Conservation (phyloP, 1,140 invertebrate genomes). For the Apis cerana region DNA sequence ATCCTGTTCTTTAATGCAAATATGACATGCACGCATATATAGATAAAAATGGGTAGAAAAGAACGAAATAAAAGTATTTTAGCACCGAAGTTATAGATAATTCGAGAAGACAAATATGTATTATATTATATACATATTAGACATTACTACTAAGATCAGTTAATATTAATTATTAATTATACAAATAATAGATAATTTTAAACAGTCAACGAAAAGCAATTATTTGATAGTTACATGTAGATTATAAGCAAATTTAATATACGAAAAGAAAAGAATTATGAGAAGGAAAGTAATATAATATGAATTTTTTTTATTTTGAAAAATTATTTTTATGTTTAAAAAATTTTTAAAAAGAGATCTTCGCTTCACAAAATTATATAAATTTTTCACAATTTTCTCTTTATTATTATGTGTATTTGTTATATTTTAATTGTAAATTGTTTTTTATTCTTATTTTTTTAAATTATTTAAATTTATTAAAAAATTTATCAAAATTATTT, state of each 20-base stretch:
- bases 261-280: not conserved
- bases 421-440: not conserved
- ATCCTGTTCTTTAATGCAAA: not conserved
- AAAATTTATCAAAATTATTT: no score
- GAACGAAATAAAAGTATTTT: conserved; percentile 53
- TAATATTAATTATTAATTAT: conserved; percentile 48
- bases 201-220: conserved; percentile 72
- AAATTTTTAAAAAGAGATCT: not conserved
- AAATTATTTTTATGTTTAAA: no score
- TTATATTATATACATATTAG: conserved; percentile 53
- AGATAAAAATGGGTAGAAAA: conserved; percentile 1
- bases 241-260: conserved; percentile 18
- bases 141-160: conserved; percentile 11
- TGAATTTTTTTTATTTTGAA: not conserved
- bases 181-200: conserved; percentile 59
- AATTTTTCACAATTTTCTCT: not conserved
- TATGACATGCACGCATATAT: not conserved
- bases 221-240: conserved; percentile 61
- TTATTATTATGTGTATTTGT: not conserved
- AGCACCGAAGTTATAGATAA: conserved; percentile 32
- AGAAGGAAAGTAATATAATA: not conserved
- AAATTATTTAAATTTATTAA: no score
- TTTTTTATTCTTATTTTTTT: no score
- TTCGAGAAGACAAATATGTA: conserved; percentile 30
- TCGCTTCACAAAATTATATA: not conserved